Evolutionary conservation across 2,797 vertebrate genomes (phyloP), one percentile per base, ranked within the genome.

Genomic region (Pachyuromys duprasi): DNA sequence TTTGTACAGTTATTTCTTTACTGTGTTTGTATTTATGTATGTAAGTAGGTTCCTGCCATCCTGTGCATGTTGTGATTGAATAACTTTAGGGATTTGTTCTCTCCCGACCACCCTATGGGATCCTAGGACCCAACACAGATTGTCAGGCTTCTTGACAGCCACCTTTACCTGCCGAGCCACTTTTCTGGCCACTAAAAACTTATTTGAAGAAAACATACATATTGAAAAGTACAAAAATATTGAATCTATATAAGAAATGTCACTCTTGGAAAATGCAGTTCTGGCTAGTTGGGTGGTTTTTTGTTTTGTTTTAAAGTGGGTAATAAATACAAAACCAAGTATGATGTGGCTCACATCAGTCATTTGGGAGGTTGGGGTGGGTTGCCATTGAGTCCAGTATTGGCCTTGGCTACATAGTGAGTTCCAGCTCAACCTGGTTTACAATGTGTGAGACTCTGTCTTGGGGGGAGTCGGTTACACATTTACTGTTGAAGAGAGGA

Each of bases 401-500:
- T 49, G 33, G 14, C n/a, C 26, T 42, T 49, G 42, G 5, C 62
- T 78, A 53, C 62, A 55, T 15, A 57, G 63, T 36, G 12, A 65
- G 31, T 72, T 55, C 75, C 9, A 33, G 63, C 20, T 26, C 31
- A 28, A 14, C 74, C 87, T 78, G 72, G 8, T 49, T 60, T 76
- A 63, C n/a, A 49, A 6, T 26, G 39, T n/a, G 31, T 57, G 55
- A 65, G 60, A 89, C 39, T 76, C 22, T 76, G 7, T 78, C 20
- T 36, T 39, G 74, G 74, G 2, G 8, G 26, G 39, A 17, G 5
- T 26, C 22, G 9, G 8, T 24, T 42, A 33, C 31, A 18, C 33
- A 57, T 63, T 91, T 79, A 36, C 62, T 33, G 24, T 57, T 74
- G 53, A 96, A 96, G 90, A 31, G 57, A 72, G 92, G 82, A 74